Base-by-base conservation (phyloP, 1,140 invertebrate species). In the Diplogasteroides magnus region DNA sequence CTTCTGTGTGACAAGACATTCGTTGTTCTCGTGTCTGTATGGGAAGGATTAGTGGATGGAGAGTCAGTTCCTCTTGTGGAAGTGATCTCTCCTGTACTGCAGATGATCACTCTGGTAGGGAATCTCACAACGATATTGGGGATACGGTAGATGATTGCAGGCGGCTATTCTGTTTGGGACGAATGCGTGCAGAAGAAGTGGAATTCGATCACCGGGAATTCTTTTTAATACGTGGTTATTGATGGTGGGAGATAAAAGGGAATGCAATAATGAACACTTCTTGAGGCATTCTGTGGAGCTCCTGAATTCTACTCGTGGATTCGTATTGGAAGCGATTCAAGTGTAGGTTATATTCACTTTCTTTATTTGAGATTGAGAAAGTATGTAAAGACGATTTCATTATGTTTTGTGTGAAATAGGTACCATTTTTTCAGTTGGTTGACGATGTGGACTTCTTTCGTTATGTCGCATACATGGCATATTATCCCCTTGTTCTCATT, bases 221-320 rank as follows among this genome's bases (percentile, higher is more conserved):
- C 37, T 74, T 23, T 72, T 74, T 48, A 67, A 65, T 56, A 59
- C 72, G n/a, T 74, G 73, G 73, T 57, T 74, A 37, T n/a, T 74
- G 15, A 64, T 74, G 63, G 68, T 58, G 14, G 55, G n/a, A n/a
- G n/a, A n/a, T n/a, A n/a, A n/a, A n/a, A n/a, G n/a, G n/a, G n/a
- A n/a, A n/a, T n/a, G n/a, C n/a, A n/a, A n/a, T n/a, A n/a, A n/a
- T n/a, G n/a, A n/a, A n/a, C n/a, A n/a, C n/a, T n/a, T n/a, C n/a
- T n/a, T n/a, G n/a, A n/a, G n/a, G n/a, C n/a, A n/a, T n/a, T 74
- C 0, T 64, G 31, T 26, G 73, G 73, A 31, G 48, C 62, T 19
- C 73, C 73, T 19, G 73, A 74, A 48, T 74, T 74, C 70, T 74
- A 74, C 57, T 62, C 74, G 15, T 74, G 73, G 73, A 72, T 74